Conservation (phyloP, 2,797 vertebrate genomes). For the Sebastes hubbsi region DNA sequence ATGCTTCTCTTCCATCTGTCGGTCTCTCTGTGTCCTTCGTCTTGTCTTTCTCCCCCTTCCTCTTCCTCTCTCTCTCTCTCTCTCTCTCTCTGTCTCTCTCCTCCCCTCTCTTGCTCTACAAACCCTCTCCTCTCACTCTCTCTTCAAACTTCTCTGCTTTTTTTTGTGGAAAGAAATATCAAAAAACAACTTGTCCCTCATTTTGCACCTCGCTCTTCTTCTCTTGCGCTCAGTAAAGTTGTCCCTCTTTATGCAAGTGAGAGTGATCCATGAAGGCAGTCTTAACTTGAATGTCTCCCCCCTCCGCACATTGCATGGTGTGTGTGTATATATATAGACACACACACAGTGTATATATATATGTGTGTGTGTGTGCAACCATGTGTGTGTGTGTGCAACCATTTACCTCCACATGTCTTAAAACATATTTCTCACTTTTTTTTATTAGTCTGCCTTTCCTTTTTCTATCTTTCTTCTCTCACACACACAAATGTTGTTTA, state of each 20-base stretch:
- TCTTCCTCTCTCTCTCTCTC: constrained; percentile 11
- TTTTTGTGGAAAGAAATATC: background rate
- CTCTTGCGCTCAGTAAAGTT: constrained; percentile 23
- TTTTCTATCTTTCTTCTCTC: background rate
- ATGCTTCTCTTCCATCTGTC: constrained; percentile 73
- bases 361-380: constrained; percentile 21
- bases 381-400: constrained; percentile 21
- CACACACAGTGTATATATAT: too few species aligned
- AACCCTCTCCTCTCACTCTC: constrained; percentile 35
- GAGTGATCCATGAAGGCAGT: constrained; percentile 56
- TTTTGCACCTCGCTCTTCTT: constrained; percentile 34
- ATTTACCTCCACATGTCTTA: constrained; percentile 18
- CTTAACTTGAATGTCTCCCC: constrained; percentile 39
- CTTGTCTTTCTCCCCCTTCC: constrained; percentile 40
- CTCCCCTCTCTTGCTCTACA: constrained; percentile 16
- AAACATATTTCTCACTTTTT: constrained; percentile 6
- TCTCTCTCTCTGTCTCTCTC: constrained; percentile 25
- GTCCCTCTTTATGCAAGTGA: constrained; percentile 48
- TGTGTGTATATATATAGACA: constrained; percentile 18
- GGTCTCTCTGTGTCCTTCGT: constrained; percentile 58
- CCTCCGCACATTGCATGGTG: constrained; percentile 28
- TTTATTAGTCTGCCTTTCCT: constrained; percentile 2
- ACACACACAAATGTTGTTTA: background rate
- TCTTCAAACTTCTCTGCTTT: constrained; percentile 40
- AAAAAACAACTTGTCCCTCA: constrained; percentile 5